Percentiles rank a stretch among this genome's conserved stretches.
phyloP scores from a whole-genome alignment of 1,140 invertebrate species.

The Pseudomyrmex cubaensis region DNA sequence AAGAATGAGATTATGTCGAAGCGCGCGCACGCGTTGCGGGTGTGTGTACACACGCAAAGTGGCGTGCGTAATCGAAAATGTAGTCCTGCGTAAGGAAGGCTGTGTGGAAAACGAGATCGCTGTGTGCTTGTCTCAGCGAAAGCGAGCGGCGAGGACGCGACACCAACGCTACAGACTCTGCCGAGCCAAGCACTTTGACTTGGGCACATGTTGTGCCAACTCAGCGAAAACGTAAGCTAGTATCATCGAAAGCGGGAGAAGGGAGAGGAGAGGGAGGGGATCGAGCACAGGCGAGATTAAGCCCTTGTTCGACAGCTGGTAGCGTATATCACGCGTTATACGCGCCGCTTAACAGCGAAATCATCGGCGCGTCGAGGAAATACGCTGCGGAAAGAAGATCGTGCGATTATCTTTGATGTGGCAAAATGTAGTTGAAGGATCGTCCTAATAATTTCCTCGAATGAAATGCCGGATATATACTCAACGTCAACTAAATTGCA shows the following conservation, averaged over 20 bases:
- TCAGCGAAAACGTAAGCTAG: conserved; percentile 83
- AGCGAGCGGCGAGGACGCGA: conserved; percentile 67
- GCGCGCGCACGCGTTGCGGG: not conserved
- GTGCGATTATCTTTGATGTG: conserved; percentile 2
- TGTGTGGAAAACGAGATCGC: conserved; percentile 82
- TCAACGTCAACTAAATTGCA: too few species aligned
- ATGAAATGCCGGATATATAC: not conserved
- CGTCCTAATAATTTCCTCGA: not conserved
- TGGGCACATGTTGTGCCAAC: conserved; percentile 84
- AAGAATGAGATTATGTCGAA: not conserved
- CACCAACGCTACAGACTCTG: conserved; percentile 74
- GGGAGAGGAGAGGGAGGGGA: conserved; percentile 45
- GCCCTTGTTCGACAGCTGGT: conserved; percentile 80
- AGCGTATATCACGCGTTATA: conserved; percentile 73
- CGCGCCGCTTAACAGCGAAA: conserved; percentile 27
- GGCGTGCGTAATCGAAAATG: conserved; percentile 79
- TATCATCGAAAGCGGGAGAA: conserved; percentile 79
- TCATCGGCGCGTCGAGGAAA: conserved; percentile 44
- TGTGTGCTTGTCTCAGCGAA: conserved; percentile 80
- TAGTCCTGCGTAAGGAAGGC: conserved; percentile 72
- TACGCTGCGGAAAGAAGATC: conserved; percentile 33
- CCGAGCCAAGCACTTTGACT: conserved; percentile 84
- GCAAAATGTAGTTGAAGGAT: not conserved
- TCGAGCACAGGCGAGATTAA: conserved; percentile 71
- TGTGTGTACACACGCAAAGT: conserved; percentile 40